Conservation (phyloP, 2,888 invertebrate genomes). For the Phlogophora meticulosa region DNA sequence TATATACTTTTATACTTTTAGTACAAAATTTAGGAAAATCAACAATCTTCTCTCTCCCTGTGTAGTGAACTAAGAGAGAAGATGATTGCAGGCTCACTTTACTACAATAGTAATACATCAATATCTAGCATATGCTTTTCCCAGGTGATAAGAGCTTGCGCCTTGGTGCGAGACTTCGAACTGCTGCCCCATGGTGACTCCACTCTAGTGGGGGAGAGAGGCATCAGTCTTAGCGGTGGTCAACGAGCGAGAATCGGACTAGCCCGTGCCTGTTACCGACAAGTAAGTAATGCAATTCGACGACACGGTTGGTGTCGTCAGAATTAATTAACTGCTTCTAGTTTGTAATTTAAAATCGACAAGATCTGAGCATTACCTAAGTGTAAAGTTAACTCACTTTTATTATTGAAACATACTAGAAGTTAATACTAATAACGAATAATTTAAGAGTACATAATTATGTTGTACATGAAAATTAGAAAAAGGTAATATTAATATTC, state of each 20-base stretch:
- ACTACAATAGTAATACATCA: neutral
- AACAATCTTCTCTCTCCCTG: too few relatives aligned
- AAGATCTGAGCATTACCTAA: too few relatives aligned
- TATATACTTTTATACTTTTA: too few relatives aligned
- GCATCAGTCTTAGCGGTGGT: slow-evolving; percentile 94
- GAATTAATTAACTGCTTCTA: too few relatives aligned
- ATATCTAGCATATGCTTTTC: neutral
- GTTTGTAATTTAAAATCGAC: too few relatives aligned
- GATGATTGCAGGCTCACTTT: neutral
- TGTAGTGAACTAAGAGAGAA: too few relatives aligned
- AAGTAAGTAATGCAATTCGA: slow-evolving; percentile 88
- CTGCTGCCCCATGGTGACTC: slow-evolving; percentile 93
- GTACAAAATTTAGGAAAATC: too few relatives aligned
- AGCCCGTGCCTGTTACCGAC: slow-evolving; percentile 94
- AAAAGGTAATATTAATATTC: neutral
- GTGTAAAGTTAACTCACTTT: too few relatives aligned
- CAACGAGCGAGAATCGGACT: slow-evolving; percentile 95
- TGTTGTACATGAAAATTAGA: neutral
- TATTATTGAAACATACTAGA: too few relatives aligned
- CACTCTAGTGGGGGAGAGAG: slow-evolving; percentile 95
- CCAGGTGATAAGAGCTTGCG: slow-evolving; percentile 92
- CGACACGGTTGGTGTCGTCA: too few relatives aligned
- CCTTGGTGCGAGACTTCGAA: slow-evolving; percentile 93
- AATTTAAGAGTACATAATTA: too few relatives aligned
- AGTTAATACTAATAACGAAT: too few relatives aligned